Base-by-base conservation (phyloP, 1,140 invertebrate genomes). In the Chrysomallon squamiferum region DNA sequence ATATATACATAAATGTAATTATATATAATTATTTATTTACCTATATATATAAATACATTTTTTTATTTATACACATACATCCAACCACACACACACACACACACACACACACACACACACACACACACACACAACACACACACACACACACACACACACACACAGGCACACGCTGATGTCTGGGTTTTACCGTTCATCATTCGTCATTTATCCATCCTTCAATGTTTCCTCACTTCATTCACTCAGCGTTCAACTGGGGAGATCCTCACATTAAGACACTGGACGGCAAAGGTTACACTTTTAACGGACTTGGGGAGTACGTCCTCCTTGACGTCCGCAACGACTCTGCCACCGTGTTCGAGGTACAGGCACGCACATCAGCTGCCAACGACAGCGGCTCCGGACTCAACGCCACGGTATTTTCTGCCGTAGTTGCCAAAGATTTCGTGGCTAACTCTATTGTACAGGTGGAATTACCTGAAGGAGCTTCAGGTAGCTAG, bases 221-320 rank as follows among this genome's bases (percentile, higher is more conserved):
- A n/a, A n/a, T n/a, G n/a, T n/a, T 11, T 22, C 43, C 18, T 22
- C 9, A 47, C 43, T 1, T 7, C 30, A 11, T 7, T 43, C 20
- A 41, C 45, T 20, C 56, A 83, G 81, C 68, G 9, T 62, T 50
- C 6, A 45, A 59, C 1, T 73, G 61, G 52, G 81, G 81, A 27
- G 81, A 83, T 67, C 81, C 81, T 13, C 81, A 82, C 38, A 72
- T 82, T 9, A 59, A 64, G 2, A 81, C 81, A 0, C 25, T 83
- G 13, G 81, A 83, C 64, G 74, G 76, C 0, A 33, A 56, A 18
- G 27, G 52, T 5, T 83, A 78, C 54, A 75, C 75, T 15, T 81
- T 78, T 60, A 83, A 83, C 64, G 81, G 79, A 5, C 41, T 66
- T 11, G 81, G 81, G 25, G 79, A 83, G 62, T 83, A 75, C 58